These are phyloP conservation scores for Bimastos eiseni DNA, from an alignment of 2,888 invertebrate genomes.

Conservation along the genomic window DNA sequence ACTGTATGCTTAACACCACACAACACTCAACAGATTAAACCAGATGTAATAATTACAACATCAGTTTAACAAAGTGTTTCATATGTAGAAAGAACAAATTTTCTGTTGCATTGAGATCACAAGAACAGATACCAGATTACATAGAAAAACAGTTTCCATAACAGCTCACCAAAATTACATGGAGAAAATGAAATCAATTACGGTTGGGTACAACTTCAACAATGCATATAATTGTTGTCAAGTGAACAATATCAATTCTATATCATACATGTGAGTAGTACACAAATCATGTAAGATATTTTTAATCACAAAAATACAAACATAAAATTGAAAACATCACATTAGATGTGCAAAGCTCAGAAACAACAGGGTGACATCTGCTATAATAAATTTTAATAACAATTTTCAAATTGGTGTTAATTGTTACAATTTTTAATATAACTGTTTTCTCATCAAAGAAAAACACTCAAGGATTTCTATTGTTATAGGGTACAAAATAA, in stretches of 20 bases:
- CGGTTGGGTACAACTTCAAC: no score
- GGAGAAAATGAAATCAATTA: background rate
- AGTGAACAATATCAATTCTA: background rate
- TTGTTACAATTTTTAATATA: no score
- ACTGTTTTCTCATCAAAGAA: background rate
- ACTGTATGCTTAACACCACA: background rate
- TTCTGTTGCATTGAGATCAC: background rate
- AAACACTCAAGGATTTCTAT: background rate
- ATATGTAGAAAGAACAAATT: background rate
- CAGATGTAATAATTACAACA: background rate
- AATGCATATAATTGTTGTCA: background rate
- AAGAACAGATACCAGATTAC: background rate
- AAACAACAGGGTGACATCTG: background rate
- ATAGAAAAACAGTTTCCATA: background rate
- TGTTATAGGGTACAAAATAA: background rate
- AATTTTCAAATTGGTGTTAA: no score
- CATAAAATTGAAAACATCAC: background rate
- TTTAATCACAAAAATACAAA: constrained; percentile 2
- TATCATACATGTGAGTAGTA: background rate
- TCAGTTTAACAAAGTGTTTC: background rate
- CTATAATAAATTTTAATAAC: no score
- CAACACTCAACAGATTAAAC: background rate
- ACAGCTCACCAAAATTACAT: background rate
- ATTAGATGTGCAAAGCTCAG: background rate
- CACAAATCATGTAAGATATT: background rate